Conservation (phyloP, 2,888 invertebrate genomes). For the Dicranocentrus wangi region DNA sequence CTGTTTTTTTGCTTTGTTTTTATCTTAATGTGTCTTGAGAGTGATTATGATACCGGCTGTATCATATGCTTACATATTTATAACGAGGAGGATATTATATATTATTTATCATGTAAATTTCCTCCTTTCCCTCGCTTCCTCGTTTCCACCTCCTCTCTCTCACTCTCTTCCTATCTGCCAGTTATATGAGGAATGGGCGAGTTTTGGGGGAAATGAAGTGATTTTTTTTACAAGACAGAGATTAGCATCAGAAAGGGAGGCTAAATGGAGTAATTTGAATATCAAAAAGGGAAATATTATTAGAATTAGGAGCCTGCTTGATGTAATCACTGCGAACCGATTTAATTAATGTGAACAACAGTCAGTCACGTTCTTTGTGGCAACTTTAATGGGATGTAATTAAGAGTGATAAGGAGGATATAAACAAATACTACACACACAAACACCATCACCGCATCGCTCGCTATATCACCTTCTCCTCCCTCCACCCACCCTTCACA, state of each 20-base stretch:
- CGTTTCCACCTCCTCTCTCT: neutral
- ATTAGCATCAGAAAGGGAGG: conserved; percentile 5
- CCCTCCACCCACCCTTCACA: too few relatives aligned
- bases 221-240: neutral
- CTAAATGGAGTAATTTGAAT: conserved; percentile 23
- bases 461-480: too few relatives aligned
- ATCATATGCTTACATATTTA: conserved; percentile 33
- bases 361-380: conserved; percentile 19
- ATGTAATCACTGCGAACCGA: too few relatives aligned
- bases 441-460: too few relatives aligned
- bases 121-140: neutral
- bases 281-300: conserved; percentile 49
- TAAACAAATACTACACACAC: too few relatives aligned
- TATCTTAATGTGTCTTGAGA: conserved; percentile 22
- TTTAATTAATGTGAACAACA: conserved; percentile 48
- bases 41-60: conserved; percentile 19
- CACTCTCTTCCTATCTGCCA: neutral
- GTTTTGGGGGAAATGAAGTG: too few relatives aligned
- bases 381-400: conserved; percentile 36
- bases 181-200: conserved; percentile 2
- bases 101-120: conserved; percentile 4
- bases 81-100: neutral
- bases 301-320: too few relatives aligned
- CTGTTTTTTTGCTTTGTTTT: conserved; percentile 25
- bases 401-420: conserved; percentile 34